Evolutionary conservation across 2,797 vertebrate species (phyloP).

Genomic region (Enteromius viviparus): DNA sequence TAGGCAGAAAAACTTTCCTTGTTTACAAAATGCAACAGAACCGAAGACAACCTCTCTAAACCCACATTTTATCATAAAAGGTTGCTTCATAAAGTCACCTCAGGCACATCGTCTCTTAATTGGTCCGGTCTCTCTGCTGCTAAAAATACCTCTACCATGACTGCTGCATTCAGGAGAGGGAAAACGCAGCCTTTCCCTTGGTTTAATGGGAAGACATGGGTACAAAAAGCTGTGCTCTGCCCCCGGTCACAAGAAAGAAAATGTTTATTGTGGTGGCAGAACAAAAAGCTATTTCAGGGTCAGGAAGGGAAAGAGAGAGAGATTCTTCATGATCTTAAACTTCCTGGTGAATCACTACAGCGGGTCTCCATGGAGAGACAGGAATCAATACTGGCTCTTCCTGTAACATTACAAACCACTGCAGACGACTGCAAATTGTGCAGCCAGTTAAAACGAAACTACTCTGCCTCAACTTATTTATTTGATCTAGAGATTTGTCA

Average conservation of each 20-base stretch:
- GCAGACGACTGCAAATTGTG: neutral
- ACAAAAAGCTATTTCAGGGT: slow-evolving; percentile 59
- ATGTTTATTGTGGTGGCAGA: slow-evolving; percentile 55
- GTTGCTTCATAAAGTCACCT: slow-evolving; percentile 43
- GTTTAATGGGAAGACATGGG: slow-evolving; percentile 42
- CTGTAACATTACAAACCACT: slow-evolving; percentile 15
- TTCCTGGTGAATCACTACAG: slow-evolving; percentile 53
- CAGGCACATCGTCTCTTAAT: slow-evolving; percentile 48
- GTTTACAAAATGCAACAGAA: slow-evolving; percentile 12
- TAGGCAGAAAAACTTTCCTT: neutral
- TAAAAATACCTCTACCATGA: slow-evolving; percentile 58
- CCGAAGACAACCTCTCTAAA: slow-evolving; percentile 17
- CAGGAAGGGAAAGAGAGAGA: slow-evolving; percentile 29
- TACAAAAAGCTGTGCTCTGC: slow-evolving; percentile 44
- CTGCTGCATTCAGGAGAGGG: slow-evolving; percentile 45
- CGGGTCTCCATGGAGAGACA: slow-evolving; percentile 13
- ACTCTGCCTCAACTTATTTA: neutral
- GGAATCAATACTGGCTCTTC: slow-evolving; percentile 38
- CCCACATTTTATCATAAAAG: neutral
- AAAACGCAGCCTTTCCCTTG: slow-evolving; percentile 47
- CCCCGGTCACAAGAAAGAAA: slow-evolving; percentile 55
- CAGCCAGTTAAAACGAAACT: neutral
- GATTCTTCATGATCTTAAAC: slow-evolving; percentile 49
- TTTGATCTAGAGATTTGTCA: neutral
- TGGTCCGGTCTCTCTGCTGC: slow-evolving; percentile 48